Conservation (phyloP, 2,888 invertebrate species). For the Onthophagus sagittarius region DNA sequence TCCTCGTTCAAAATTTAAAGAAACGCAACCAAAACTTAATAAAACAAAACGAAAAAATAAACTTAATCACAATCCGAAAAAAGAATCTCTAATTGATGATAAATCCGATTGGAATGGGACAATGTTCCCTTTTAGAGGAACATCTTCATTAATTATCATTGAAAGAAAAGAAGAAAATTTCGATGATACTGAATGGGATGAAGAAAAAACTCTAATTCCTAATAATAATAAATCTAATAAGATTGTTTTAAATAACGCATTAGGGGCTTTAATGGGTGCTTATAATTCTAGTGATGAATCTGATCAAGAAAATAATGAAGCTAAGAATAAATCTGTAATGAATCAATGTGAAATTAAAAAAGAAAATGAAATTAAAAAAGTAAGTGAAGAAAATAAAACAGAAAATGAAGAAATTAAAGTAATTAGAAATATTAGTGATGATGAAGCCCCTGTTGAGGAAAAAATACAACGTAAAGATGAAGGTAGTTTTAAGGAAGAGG, state of each 20-base stretch:
- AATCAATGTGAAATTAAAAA: not conserved
- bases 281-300: slow-evolving; percentile 56
- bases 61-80: slow-evolving; percentile 16
- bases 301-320: slow-evolving; percentile 30
- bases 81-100: slow-evolving; percentile 34
- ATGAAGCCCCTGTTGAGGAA: slow-evolving; percentile 53
- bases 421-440: slow-evolving; percentile 36
- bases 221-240: slow-evolving; percentile 7
- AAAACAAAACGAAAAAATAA: slow-evolving; percentile 18
- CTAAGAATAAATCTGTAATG: slow-evolving; percentile 4
- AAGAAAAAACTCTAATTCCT: slow-evolving; percentile 6
- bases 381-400: not conserved
- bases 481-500: not conserved
- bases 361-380: not conserved
- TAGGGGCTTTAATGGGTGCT: slow-evolving; percentile 56
- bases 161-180: slow-evolving; percentile 34
- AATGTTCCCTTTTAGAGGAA: slow-evolving; percentile 46
- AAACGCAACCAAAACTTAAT: not conserved
- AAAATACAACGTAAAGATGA: slow-evolving; percentile 41
- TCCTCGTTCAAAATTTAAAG: not conserved
- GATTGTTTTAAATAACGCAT: slow-evolving; percentile 51
- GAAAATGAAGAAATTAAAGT: not conserved
- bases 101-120: slow-evolving; percentile 45
- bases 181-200: slow-evolving; percentile 44
- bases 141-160: slow-evolving; percentile 33